Conservation (phyloP, 1,140 invertebrate species). For the Maconellicoccus hirsutus region DNA sequence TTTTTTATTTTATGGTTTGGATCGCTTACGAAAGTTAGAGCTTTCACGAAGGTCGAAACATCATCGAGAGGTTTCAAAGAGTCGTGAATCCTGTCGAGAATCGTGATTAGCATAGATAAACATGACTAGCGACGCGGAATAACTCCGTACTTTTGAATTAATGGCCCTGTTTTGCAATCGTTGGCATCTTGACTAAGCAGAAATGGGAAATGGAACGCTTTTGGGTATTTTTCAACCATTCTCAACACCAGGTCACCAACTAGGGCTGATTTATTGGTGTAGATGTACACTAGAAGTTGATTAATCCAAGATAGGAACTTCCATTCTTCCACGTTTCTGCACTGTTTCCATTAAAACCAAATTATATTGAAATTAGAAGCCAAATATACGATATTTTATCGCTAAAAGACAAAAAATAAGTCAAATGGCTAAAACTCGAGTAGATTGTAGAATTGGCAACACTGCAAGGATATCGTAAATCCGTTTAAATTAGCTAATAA, state of each 20-base stretch:
- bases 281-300: neutral
- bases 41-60: neutral
- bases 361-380: neutral
- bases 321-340: conserved; percentile 10
- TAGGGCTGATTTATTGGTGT: neutral
- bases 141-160: too few species aligned
- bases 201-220: neutral
- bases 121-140: too few species aligned
- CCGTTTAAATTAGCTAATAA: too few species aligned
- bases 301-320: conserved; percentile 5
- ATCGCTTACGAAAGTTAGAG: neutral
- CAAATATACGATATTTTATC: neutral
- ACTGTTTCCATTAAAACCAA: neutral
- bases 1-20: too few species aligned
- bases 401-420: too few species aligned
- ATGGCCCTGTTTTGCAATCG: too few species aligned
- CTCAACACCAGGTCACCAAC: neutral
- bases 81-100: too few species aligned
- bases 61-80: too few species aligned
- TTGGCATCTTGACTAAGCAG: neutral
- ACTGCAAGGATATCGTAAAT: too few species aligned
- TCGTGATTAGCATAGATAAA: too few species aligned
- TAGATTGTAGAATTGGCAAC: too few species aligned
- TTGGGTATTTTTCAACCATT: neutral
- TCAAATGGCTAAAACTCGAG: too few species aligned